Evolutionary conservation across 1,140 invertebrate species (phyloP).

Genomic region (Drosophila parvula): DNA sequence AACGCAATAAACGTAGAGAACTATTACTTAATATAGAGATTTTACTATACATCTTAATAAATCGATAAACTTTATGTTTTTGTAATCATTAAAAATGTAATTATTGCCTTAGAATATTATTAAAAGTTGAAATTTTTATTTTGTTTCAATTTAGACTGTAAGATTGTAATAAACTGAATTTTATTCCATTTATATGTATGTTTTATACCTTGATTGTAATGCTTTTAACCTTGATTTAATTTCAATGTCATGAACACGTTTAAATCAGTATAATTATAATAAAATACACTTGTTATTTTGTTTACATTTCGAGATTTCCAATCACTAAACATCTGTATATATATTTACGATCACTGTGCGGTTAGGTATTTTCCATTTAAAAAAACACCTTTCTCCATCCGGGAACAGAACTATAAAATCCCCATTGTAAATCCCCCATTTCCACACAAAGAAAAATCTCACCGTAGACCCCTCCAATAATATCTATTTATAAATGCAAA

Average conservation of each 20-base stretch:
- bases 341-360: neutral
- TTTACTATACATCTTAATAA: neutral
- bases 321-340: neutral
- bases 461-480: constrained; percentile 8
- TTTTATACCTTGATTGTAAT: neutral
- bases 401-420: neutral
- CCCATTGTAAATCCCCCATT: constrained; percentile 7
- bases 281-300: neutral
- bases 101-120: too few species aligned
- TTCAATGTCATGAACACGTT: constrained; percentile 6
- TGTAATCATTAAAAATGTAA: too few species aligned
- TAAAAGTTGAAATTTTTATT: too few species aligned
- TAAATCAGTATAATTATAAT: constrained; percentile 1
- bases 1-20: neutral
- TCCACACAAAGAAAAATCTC: constrained; percentile 14
- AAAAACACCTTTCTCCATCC: constrained; percentile 14
- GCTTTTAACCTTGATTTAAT: neutral
- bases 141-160: too few species aligned
- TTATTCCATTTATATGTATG: neutral
- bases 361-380: neutral
- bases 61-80: too few species aligned
- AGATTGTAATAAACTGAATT: too few species aligned
- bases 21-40: neutral
- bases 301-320: neutral
- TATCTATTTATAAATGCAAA: constrained; percentile 59